Conservation (phyloP, 2,113 vertebrate genomes). For the Tichodroma muraria region DNA sequence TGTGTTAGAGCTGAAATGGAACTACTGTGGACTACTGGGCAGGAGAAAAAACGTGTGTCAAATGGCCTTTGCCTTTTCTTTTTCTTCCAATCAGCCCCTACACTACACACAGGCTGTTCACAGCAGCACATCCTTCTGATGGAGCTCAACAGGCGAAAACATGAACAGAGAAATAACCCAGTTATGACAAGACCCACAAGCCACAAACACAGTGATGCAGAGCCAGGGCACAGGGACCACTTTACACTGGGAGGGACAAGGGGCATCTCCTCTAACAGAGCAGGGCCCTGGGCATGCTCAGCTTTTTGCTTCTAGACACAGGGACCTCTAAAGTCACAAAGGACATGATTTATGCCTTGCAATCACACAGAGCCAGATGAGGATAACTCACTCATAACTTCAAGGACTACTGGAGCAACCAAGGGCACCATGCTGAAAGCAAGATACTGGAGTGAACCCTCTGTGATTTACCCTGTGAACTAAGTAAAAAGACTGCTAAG, state of each 20-base stretch:
- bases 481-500: conserved; percentile 10
- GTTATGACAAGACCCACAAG: accelerated
- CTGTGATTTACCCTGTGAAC: not conserved
- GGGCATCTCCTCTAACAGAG: not conserved
- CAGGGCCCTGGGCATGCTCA: not conserved
- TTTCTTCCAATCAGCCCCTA: not conserved
- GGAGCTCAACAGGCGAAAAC: not conserved
- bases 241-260: not conserved
- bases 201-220: not conserved
- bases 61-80: not conserved
- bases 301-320: not conserved
- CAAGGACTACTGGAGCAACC: not conserved
- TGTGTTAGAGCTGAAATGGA: not conserved
- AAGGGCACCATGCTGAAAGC: not conserved
- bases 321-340: not conserved
- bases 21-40: not conserved
- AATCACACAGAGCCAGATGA: not conserved
- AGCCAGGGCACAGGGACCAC: not conserved
- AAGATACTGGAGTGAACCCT: not conserved
- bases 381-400: not conserved
- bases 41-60: accelerated
- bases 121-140: not conserved
- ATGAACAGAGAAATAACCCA: not conserved
- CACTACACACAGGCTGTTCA: not conserved
- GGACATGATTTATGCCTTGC: not conserved